Percentiles rank a stretch among this genome's conserved stretches.
Conservation (phyloP, 2,888 invertebrate species). For the Ryuthela nishihirai region DNA sequence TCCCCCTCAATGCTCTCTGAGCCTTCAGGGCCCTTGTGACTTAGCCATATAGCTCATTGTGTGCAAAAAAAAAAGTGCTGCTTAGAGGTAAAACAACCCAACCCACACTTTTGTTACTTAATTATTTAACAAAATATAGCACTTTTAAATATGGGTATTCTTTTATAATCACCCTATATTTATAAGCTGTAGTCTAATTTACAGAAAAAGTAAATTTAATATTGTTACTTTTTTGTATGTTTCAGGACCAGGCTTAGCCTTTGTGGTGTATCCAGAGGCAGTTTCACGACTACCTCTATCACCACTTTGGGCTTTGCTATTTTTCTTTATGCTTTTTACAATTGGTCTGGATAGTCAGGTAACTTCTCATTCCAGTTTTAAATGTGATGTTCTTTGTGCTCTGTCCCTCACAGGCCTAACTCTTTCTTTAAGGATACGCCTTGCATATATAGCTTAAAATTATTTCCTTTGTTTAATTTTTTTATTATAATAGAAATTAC, state of each 20-base stretch:
- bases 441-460: no score
- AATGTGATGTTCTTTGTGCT: no score
- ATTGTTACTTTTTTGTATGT: not conserved
- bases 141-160: not conserved
- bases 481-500: no score
- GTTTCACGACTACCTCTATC: constrained; percentile 72
- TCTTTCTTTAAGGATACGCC: no score
- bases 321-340: constrained; percentile 72
- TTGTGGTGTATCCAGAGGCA: constrained; percentile 76
- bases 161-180: not conserved
- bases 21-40: no score
- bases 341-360: constrained; percentile 62
- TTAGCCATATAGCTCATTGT: no score
- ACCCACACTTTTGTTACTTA: not conserved
- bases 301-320: constrained; percentile 74
- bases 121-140: not conserved
- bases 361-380: constrained; percentile 6
- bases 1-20: no score
- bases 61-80: not conserved
- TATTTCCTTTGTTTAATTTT: no score
- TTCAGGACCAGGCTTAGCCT: constrained; percentile 65
- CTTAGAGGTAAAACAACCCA: not conserved
- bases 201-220: no score
- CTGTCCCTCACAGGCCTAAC: no score
- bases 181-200: not conserved